These are phyloP conservation scores for Bilobella aurantiaca DNA, from an alignment of 1,140 invertebrate species.

Conservation along the genomic window DNA sequence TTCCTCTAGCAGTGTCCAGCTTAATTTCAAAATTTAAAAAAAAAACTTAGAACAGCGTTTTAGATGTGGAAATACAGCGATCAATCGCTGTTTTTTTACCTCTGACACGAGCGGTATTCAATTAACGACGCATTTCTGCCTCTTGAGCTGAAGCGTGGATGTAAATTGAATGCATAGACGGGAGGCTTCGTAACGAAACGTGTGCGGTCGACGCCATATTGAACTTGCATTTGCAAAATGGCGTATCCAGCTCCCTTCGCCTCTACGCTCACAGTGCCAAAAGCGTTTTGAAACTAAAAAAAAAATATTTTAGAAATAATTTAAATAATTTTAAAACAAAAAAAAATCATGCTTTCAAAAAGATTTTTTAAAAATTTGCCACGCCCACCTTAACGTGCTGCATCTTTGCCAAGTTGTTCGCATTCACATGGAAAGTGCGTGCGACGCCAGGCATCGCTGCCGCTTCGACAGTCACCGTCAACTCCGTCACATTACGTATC, in stretches of 20 bases:
- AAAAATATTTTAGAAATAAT: slow-evolving; percentile 20
- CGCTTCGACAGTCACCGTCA: slow-evolving; percentile 71
- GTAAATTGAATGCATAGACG: slow-evolving; percentile 60
- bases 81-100: slow-evolving; percentile 47
- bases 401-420: slow-evolving; percentile 61
- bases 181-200: slow-evolving; percentile 76
- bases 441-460: slow-evolving; percentile 61
- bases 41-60: background rate
- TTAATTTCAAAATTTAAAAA: slow-evolving; percentile 37
- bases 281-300: slow-evolving; percentile 71
- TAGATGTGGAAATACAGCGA: background rate
- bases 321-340: too few relatives aligned
- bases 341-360: too few relatives aligned
- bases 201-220: slow-evolving; percentile 84
- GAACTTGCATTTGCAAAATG: slow-evolving; percentile 83
- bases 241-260: slow-evolving; percentile 83
- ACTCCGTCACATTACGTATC: slow-evolving; percentile 72
- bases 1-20: slow-evolving; percentile 38
- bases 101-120: slow-evolving; percentile 66
- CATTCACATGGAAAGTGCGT: slow-evolving; percentile 56
- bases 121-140: slow-evolving; percentile 91
- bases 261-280: slow-evolving; percentile 80
- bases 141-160: slow-evolving; percentile 59
- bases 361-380: too few relatives aligned
- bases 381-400: slow-evolving; percentile 59